Evolutionary conservation across 2,113 vertebrate species (phyloP), one percentile per base, ranked within the genome.

Genomic region (Tyto alba): DNA sequence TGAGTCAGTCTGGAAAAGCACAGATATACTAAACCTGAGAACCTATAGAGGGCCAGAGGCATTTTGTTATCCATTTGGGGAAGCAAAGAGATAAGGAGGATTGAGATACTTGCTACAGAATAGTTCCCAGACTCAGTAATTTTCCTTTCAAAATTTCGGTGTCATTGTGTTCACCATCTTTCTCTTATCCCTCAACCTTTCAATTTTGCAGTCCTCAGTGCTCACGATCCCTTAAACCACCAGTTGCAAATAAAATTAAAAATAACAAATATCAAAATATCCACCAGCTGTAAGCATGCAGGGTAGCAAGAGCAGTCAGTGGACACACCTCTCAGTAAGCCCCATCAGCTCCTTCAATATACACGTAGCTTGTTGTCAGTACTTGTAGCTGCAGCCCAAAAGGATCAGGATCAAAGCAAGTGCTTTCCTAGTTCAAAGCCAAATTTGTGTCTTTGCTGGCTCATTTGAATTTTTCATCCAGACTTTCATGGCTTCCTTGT

Each of bases 351-450:
- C 66, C 85, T 93, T 94, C 83, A 53, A 53, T 18, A 82, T 66
- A 95, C 91, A 96, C 87, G 95, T 96, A 95, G 91, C 87, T 95
- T 88, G 88, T 96, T 96, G 96, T 96, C 96, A 96, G 91, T 95
- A 87, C 84, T 92, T 79, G 91, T 96, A 87, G 84, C 95, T 97
- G 80, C 89, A 96, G 95, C 96, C 96, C 92, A 91, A 94, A 95
- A 96, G 89, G 84, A 97, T 96, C 96, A 96, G 91, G 95, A 97
- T 96, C 96, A 97, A 97, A 96, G 96, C 73, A 95, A 96, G 90
- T 82, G 91, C 84, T 82, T 97, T 96, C 91, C 94, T 87, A 95
- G 91, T 96, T 97, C 95, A 96, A 96, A 97, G 96, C 96, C 96
- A 97, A 96, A 95, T 96, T 96, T 96, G 94, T 97, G 96, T 97